Evolutionary conservation across 2,113 vertebrate genomes (phyloP).

Genomic region (Gymnobelideus leadbeateri): DNA sequence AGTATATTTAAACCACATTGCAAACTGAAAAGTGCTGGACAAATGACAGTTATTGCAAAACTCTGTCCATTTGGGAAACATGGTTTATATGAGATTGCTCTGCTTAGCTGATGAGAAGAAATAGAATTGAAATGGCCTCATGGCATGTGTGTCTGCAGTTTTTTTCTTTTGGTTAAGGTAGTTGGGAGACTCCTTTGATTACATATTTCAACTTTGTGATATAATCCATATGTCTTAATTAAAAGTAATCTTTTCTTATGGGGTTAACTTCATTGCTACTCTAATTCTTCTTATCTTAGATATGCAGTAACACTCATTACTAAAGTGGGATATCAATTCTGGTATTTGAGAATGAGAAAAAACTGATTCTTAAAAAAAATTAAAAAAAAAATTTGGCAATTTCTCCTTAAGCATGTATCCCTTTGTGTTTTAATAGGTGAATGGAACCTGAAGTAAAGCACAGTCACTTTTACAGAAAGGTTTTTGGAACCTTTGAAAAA

Average conservation of each 20-base stretch:
- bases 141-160: slow-evolving; percentile 64
- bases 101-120: slow-evolving; percentile 49
- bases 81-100: slow-evolving; percentile 61
- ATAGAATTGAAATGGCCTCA: slow-evolving; percentile 45
- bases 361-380: neutral
- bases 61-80: slow-evolving; percentile 60
- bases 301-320: neutral
- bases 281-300: neutral
- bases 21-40: neutral
- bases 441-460: neutral
- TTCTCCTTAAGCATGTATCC: neutral
- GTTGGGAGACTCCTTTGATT: slow-evolving; percentile 29
- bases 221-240: neutral
- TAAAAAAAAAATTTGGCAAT: too few relatives aligned
- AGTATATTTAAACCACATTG: neutral
- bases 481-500: slow-evolving; percentile 21
- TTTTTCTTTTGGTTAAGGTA: slow-evolving; percentile 47
- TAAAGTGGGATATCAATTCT: neutral
- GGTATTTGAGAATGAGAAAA: neutral
- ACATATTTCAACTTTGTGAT: neutral
- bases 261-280: neutral
- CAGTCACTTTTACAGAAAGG: slow-evolving; percentile 6
- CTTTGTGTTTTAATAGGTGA: neutral
- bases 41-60: neutral
- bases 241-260: neutral